phyloP scores from a whole-genome alignment of 2,797 vertebrate genomes.

The Acropternis orthonyx region DNA sequence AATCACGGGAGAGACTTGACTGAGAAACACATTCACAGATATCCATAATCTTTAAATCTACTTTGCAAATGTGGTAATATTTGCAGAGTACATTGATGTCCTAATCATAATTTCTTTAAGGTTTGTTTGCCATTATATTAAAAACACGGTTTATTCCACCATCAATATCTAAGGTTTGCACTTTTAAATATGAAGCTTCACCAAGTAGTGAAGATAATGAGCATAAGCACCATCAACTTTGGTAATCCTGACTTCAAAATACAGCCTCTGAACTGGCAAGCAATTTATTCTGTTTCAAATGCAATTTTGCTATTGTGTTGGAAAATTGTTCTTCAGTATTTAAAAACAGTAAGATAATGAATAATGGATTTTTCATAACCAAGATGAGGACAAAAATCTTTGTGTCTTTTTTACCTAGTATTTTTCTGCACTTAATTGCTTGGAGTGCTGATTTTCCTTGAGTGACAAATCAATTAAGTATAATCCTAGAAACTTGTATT shows the following conservation, averaged over 20 bases:
- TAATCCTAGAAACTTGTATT: constrained; percentile 75
- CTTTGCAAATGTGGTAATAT: background rate
- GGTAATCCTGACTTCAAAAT: constrained; percentile 67
- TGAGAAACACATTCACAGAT: background rate
- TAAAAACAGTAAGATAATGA: constrained; percentile 82
- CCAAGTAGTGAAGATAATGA: constrained; percentile 50
- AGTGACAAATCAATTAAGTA: constrained; percentile 82
- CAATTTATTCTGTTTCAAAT: constrained; percentile 79
- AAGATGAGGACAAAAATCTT: constrained; percentile 73
- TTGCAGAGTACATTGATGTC: background rate
- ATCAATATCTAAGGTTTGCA: background rate
- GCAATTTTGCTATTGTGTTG: constrained; percentile 80
- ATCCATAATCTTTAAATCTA: background rate
- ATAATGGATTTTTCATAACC: constrained; percentile 82
- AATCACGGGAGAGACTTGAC: background rate
- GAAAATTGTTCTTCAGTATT: constrained; percentile 78
- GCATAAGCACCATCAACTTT: constrained; percentile 39
- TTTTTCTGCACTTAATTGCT: constrained; percentile 77
- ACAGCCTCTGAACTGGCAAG: constrained; percentile 72
- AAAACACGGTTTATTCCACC: background rate
- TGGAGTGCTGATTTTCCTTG: constrained; percentile 75
- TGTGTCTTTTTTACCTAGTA: constrained; percentile 74
- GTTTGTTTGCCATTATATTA: background rate
- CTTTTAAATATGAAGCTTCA: constrained; percentile 17
- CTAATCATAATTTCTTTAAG: background rate